Base-by-base conservation (phyloP, 2,797 vertebrate genomes). In the Neosilurus hyrtlii region DNA sequence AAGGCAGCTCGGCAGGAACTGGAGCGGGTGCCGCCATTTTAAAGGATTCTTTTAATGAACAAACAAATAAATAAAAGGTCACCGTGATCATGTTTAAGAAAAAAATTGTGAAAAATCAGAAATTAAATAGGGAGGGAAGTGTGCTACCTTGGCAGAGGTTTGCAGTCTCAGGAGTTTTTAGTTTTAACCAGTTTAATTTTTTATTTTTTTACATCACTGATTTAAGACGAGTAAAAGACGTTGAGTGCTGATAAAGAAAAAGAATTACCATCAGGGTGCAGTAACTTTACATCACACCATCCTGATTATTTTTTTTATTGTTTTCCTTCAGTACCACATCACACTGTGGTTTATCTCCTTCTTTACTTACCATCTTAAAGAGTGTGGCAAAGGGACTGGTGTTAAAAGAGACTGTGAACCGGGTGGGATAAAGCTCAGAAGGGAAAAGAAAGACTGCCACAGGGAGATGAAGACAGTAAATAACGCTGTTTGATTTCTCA, bases 401-500 rank as follows among this genome's bases (percentile, higher is more conserved):
- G 20, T 49, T 24, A 10, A 71, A 71, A 51, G 8, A 22, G 43
- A 74, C 20, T 74, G 52, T 26, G n/a, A 72, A 18, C 49, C 9
- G n/a, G 26, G 8, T 4, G n/a, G 16, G 14, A 26, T 15, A 30
- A 73, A 26, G 52, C 52, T 30, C 52, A 11, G 9, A 6, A 10
- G 52, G 24, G 22, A 2, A 70, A 68, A 70, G 37, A 18, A 54
- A 73, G 26, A 20, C 24, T 18, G 71, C 56, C 56, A 56, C 20
- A 54, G 51, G 30, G 30, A 56, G 51, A 26, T 3, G 9, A 54
- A 30, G 16, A 30, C 3, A 73, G 24, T 56, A 54, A 74, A 74
- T 56, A 74, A 56, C 9, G 51, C 51, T 1, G 51, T 56, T 74
- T 74, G 71, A 74, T 74, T 74, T 20, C 24, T 30, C 71, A 74